Evolutionary conservation across 2,797 vertebrate species (phyloP).

Genomic region (Sibirionetta formosa): DNA sequence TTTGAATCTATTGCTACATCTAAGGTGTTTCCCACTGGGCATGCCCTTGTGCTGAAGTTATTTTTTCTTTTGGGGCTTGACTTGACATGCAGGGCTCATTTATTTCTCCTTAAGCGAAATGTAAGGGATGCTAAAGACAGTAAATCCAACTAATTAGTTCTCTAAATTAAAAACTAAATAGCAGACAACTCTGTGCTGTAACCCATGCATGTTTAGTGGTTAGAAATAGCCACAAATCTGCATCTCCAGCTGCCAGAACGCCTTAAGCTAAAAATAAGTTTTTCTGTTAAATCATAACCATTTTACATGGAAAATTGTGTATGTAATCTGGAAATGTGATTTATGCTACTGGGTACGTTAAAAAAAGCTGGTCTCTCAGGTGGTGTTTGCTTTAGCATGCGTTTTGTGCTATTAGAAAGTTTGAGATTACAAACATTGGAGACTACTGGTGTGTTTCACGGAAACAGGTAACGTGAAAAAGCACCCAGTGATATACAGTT

Average conservation of each 20-base stretch:
- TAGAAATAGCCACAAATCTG: conserved; percentile 49
- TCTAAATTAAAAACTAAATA: conserved; percentile 56
- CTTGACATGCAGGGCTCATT: not conserved
- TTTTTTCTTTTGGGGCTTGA: not conserved
- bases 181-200: not conserved
- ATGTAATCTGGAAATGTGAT: not conserved
- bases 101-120: conserved; percentile 35
- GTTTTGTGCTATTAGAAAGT: not conserved
- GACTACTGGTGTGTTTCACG: not conserved
- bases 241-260: not conserved
- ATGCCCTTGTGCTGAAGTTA: not conserved
- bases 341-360: not conserved
- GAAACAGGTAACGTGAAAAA: fast-evolving
- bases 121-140: conserved; percentile 27
- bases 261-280: conserved; percentile 8
- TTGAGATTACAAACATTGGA: not conserved
- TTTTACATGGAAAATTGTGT: conserved; percentile 31
- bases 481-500: fast-evolving
- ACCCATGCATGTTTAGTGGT: not conserved
- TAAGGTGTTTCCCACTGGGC: not conserved
- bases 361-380: not conserved
- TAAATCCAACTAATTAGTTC: conserved; percentile 66
- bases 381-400: not conserved
- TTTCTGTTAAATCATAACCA: conserved; percentile 28
- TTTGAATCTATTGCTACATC: not conserved